Evolutionary conservation across 2,113 vertebrate genomes (phyloP).

Genomic region (Calidris pygmaea): DNA sequence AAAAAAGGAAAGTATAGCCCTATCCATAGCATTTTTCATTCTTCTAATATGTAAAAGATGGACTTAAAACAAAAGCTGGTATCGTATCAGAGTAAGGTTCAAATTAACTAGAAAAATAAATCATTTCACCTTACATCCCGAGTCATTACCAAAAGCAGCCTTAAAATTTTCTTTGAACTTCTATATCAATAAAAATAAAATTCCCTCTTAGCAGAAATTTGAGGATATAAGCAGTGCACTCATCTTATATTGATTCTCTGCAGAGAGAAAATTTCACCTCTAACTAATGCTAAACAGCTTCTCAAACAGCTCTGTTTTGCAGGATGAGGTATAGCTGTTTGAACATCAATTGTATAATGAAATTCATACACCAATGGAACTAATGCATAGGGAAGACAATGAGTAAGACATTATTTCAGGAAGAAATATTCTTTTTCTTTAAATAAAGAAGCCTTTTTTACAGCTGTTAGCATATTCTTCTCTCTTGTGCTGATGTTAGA

Average conservation of each 20-base stretch:
- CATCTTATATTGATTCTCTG: background rate
- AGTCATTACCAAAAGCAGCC: background rate
- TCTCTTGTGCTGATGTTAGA: background rate
- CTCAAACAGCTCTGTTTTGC: background rate
- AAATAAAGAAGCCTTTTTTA: background rate
- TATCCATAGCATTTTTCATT: background rate
- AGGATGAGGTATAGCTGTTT: background rate
- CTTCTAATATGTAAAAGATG: background rate
- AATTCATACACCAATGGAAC: background rate
- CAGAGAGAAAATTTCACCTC: background rate
- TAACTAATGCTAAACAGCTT: background rate
- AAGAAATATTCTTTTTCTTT: background rate
- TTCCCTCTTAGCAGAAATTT: background rate
- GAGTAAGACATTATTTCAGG: background rate
- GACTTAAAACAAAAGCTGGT: background rate
- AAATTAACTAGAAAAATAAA: background rate
- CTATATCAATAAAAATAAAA: background rate
- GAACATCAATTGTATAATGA: background rate
- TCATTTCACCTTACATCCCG: background rate
- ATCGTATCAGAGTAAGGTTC: background rate
- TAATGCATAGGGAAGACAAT: background rate
- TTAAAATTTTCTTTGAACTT: background rate
- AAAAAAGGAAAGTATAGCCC: background rate
- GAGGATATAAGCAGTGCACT: background rate
- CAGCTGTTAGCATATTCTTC: background rate